phyloP scores from a whole-genome alignment of 2,888 invertebrate genomes.

The Sceliomorpha sp. region DNA sequence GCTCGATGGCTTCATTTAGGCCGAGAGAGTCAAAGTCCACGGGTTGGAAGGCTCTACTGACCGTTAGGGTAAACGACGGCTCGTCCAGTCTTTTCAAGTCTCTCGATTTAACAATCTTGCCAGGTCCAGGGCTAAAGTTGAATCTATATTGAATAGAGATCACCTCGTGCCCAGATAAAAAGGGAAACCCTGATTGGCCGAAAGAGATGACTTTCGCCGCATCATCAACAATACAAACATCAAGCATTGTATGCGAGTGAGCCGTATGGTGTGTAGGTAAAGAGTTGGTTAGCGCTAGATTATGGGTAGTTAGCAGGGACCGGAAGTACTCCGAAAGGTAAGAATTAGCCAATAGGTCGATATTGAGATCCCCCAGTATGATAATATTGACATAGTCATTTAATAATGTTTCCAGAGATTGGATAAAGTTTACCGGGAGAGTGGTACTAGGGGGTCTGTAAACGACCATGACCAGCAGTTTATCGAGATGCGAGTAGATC shows the following conservation, averaged over 20 bases:
- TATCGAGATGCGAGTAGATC: background rate
- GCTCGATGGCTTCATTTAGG: background rate
- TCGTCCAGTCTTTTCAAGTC: too few species aligned
- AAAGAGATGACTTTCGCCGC: background rate
- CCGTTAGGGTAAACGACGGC: background rate
- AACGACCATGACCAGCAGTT: background rate
- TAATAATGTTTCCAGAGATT: background rate
- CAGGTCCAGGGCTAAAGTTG: too few species aligned
- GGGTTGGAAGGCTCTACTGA: background rate
- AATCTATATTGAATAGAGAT: background rate
- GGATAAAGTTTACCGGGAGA: background rate
- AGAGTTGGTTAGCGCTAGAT: background rate
- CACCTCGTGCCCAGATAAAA: conserved; percentile 20
- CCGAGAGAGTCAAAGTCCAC: background rate
- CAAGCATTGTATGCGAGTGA: conserved; percentile 1
- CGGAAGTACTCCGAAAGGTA: background rate
- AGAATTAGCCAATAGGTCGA: conserved; percentile 1
- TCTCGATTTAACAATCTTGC: too few species aligned
- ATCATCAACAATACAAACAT: conserved; percentile 8
- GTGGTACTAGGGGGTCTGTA: conserved; percentile 13
- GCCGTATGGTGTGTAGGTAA: conserved; percentile 6
- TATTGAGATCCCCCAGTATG: conserved; percentile 20
- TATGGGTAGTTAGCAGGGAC: background rate
- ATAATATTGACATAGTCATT: background rate
- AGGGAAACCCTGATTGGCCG: conserved; percentile 13